Evolutionary conservation across 2,797 vertebrate genomes (phyloP).

Genomic region (Gastrophryne carolinensis): DNA sequence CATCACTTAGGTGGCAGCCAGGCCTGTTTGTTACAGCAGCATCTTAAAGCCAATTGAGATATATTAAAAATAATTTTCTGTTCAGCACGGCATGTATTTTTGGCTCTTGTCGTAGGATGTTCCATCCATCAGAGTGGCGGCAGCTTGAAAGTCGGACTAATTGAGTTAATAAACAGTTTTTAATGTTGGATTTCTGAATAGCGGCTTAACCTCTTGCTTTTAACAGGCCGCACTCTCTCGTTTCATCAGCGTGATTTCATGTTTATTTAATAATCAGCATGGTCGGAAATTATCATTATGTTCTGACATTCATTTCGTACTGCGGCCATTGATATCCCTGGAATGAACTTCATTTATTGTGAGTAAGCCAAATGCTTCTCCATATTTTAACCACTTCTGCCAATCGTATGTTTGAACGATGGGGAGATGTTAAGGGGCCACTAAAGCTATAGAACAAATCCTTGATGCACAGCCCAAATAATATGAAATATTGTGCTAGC

Average conservation of each 20-base stretch:
- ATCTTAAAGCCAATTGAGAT: neutral
- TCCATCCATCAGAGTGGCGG: neutral
- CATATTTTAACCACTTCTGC: too few species aligned
- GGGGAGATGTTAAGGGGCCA: too few species aligned
- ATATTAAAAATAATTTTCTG: neutral
- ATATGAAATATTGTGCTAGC: too few species aligned
- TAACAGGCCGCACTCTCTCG: conserved; percentile 1
- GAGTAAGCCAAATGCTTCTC: neutral
- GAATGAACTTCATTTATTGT: neutral
- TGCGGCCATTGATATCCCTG: neutral
- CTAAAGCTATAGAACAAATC: too few species aligned
- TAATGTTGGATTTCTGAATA: conserved; percentile 8
- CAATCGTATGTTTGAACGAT: too few species aligned
- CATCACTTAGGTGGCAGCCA: neutral
- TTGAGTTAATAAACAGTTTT: conserved; percentile 15
- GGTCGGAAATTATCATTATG: conserved; percentile 7
- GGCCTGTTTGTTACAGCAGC: neutral
- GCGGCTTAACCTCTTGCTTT: conserved; percentile 4
- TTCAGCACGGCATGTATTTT: neutral
- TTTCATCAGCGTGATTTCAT: conserved; percentile 15
- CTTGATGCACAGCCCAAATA: too few species aligned
- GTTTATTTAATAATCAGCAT: conserved; percentile 17
- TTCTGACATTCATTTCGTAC: neutral
- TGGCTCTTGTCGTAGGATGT: neutral
- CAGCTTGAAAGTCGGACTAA: neutral